A percentile compares a stretch with the other conserved stretches of the same genome.
Conservation (phyloP, 2,113 vertebrate species). For the Piaya cayana region DNA sequence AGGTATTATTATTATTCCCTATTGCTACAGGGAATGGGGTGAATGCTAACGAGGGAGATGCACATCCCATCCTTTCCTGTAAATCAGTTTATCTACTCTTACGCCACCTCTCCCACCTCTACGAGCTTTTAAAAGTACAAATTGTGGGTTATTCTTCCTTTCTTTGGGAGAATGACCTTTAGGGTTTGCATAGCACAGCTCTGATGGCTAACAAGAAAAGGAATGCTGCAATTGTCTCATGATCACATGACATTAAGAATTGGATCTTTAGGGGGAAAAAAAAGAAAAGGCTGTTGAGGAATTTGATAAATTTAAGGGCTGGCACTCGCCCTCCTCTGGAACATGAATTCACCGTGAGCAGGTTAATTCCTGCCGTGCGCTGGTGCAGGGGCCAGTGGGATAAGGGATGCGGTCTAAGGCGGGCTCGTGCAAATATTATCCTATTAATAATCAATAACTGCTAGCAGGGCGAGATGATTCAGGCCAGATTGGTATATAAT, state of each 20-base stretch:
- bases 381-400: neutral
- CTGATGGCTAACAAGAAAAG: neutral
- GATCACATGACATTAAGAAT: fast-evolving
- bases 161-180: neutral
- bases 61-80: neutral
- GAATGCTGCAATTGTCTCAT: fast-evolving
- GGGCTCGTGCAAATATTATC: neutral
- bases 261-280: neutral
- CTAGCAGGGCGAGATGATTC: neutral
- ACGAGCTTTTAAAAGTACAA: conserved; percentile 3
- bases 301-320: neutral
- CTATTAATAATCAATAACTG: conserved; percentile 33
- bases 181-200: neutral
- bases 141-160: neutral
- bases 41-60: conserved; percentile 11
- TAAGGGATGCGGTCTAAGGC: neutral
- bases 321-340: fast-evolving
- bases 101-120: neutral
- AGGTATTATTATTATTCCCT: conserved; percentile 9
- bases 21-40: neutral
- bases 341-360: fast-evolving
- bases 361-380: neutral
- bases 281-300: neutral
- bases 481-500: conserved; percentile 8
- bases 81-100: neutral